A percentile compares a stretch with the other conserved stretches of the same genome.
These are phyloP conservation scores for Grammomys dolichurus DNA, from an alignment of 2,113 vertebrate genomes.

Conservation along the genomic window DNA sequence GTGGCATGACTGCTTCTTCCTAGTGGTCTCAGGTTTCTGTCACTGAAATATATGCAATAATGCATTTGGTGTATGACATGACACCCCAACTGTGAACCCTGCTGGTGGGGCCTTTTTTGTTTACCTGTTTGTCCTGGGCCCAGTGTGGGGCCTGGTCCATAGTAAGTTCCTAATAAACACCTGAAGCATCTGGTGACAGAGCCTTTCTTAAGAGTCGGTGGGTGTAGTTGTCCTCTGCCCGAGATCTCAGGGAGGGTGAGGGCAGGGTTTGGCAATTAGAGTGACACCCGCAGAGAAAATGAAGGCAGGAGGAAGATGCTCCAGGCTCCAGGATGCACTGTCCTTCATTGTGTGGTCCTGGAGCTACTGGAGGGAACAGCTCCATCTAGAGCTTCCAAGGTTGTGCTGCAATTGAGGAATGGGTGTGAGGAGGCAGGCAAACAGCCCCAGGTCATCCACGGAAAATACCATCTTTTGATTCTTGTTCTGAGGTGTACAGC, in stretches of 20 bases:
- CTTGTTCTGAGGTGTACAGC: neutral
- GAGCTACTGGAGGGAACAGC: neutral
- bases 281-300: neutral
- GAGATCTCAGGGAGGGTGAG: neutral
- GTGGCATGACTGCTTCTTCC: neutral
- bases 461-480: neutral
- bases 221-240: neutral
- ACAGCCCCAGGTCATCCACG: too few relatives aligned
- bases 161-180: neutral
- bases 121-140: neutral
- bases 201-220: neutral
- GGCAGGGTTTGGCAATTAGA: neutral
- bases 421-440: neutral
- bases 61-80: neutral
- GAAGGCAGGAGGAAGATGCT: neutral
- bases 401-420: neutral
- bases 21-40: neutral
- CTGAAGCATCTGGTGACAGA: neutral
- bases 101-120: neutral
- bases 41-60: neutral
- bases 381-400: neutral
- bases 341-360: neutral
- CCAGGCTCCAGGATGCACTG: neutral
- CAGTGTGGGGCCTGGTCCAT: neutral
- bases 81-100: neutral